phyloP scores from a whole-genome alignment of 2,797 vertebrate species.

The Malacoctenus gilli region DNA sequence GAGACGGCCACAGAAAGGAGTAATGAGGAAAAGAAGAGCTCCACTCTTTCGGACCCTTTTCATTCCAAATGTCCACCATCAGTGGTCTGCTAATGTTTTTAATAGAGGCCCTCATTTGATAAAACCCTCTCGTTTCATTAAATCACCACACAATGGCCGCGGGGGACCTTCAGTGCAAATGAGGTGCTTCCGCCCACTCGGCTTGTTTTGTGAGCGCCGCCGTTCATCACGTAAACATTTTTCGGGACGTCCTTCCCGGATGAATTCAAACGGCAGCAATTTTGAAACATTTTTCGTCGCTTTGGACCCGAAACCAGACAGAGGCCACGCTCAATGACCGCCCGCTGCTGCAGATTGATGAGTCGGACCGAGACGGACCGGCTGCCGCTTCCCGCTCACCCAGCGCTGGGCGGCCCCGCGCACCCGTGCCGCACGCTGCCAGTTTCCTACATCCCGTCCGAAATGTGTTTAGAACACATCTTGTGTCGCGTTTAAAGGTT shows the following conservation, averaged over 20 bases:
- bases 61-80: too few relatives aligned
- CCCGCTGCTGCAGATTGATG: neutral
- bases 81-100: too few relatives aligned
- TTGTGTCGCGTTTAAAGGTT: neutral
- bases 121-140: too few relatives aligned
- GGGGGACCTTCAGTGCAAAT: neutral
- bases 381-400: neutral
- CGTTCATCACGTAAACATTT: too few relatives aligned
- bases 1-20: too few relatives aligned
- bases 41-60: too few relatives aligned
- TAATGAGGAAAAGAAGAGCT: too few relatives aligned
- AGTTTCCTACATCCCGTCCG: neutral
- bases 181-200: neutral
- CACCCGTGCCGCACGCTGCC: neutral
- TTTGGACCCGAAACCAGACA: neutral
- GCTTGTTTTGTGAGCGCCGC: too few relatives aligned
- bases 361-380: neutral
- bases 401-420: too few relatives aligned
- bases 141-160: too few relatives aligned
- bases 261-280: neutral
- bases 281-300: neutral
- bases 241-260: neutral
- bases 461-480: conserved; percentile 18
- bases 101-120: too few relatives aligned
- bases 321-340: neutral